Percentiles rank a stretch among this genome's conserved stretches.
phyloP scores from a whole-genome alignment of 2,888 invertebrate species.

The Dryococelus australis region DNA sequence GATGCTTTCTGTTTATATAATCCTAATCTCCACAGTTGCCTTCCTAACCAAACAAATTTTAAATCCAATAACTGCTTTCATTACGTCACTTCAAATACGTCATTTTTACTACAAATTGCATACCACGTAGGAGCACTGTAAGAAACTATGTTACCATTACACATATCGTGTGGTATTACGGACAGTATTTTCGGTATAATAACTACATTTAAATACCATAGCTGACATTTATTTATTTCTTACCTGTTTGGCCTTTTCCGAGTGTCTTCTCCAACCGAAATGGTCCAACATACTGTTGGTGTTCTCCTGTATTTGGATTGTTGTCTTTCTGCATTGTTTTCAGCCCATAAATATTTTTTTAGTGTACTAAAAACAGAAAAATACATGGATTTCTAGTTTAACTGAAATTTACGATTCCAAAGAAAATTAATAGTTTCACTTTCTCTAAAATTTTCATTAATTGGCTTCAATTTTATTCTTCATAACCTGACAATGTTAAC shows the following conservation, averaged over 20 bases:
- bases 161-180: neutral
- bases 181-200: neutral
- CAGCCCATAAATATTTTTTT: neutral
- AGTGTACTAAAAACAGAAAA: neutral
- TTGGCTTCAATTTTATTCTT: neutral
- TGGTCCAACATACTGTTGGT: constrained; percentile 96
- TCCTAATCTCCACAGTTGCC: too few species aligned
- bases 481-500: neutral
- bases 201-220: constrained; percentile 30
- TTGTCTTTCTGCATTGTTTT: constrained; percentile 52
- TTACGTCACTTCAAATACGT: neutral
- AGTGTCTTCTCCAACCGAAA: constrained; percentile 98
- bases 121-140: neutral
- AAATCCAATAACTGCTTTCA: neutral
- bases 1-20: too few species aligned
- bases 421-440: neutral
- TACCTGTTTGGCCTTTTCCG: constrained; percentile 99
- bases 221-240: constrained; percentile 52
- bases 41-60: neutral
- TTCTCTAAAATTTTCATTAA: neutral
- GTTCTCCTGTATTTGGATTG: constrained; percentile 59
- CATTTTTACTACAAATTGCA: neutral
- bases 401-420: neutral
- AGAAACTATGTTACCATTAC: neutral
- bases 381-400: neutral